Evolutionary conservation across 2,113 vertebrate genomes (phyloP).

Genomic region (Leptosomus discolor): DNA sequence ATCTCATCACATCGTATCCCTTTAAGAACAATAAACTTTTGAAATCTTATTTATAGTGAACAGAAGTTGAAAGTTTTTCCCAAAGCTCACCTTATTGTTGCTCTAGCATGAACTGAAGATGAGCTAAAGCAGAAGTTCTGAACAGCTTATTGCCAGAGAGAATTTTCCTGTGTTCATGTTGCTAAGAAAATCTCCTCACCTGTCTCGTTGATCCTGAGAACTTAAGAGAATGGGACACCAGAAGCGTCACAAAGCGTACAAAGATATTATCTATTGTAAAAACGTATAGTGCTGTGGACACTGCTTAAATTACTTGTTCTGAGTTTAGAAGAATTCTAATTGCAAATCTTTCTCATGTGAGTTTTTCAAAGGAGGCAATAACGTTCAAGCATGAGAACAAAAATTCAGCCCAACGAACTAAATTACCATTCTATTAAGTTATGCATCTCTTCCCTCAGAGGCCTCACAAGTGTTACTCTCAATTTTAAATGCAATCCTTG

Average conservation of each 20-base stretch:
- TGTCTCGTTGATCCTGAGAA: background rate
- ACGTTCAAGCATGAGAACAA: background rate
- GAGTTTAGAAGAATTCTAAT: background rate
- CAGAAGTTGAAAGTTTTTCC: background rate
- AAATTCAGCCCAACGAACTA: background rate
- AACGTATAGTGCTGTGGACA: background rate
- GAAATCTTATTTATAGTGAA: background rate
- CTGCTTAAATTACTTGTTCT: background rate
- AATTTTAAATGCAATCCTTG: background rate
- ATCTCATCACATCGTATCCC: background rate
- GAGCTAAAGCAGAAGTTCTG: background rate
- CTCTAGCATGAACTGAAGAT: background rate
- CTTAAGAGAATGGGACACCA: background rate
- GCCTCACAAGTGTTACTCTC: background rate
- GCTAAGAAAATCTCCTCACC: background rate
- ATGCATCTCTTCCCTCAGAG: background rate
- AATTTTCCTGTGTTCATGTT: background rate
- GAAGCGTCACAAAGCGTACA: background rate
- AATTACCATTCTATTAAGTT: background rate
- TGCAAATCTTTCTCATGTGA: background rate
- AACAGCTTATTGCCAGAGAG: background rate
- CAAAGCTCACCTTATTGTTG: background rate
- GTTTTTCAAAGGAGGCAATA: background rate
- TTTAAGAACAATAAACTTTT: background rate
- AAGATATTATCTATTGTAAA: background rate